phyloP scores from a whole-genome alignment of 35 echinoderm and acorn worm genomes.

The Apostichopus parvimensis region DNA sequence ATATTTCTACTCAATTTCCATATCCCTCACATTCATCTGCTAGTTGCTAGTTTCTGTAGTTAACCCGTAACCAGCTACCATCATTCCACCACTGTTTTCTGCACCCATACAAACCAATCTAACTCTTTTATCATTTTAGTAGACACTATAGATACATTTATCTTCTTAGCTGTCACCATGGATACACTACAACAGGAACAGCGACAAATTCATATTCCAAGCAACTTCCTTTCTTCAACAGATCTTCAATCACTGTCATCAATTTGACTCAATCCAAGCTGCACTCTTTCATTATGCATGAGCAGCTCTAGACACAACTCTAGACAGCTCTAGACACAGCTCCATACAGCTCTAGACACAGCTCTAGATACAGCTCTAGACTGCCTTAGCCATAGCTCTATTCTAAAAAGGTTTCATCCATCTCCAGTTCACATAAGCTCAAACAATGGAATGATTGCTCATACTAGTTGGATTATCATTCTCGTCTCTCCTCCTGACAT shows the following conservation, averaged over 20 bases:
- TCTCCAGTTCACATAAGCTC: not conserved
- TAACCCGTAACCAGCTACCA: too few species aligned
- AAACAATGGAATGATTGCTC: slow-evolving; percentile 56
- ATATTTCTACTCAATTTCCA: too few species aligned
- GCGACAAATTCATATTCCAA: not conserved
- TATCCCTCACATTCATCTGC: too few species aligned
- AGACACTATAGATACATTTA: too few species aligned
- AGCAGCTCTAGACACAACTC: too few species aligned
- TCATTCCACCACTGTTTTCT: too few species aligned
- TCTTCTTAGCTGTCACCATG: not conserved
- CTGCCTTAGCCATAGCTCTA: not conserved
- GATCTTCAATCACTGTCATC: not conserved
- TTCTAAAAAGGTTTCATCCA: not conserved
- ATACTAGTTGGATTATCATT: slow-evolving; percentile 52
- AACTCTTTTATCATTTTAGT: too few species aligned
- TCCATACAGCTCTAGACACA: too few species aligned
- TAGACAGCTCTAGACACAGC: too few species aligned
- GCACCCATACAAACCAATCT: too few species aligned
- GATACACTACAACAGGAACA: not conserved
- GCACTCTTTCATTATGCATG: not conserved
- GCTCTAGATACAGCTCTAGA: too few species aligned
- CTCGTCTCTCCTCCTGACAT: slow-evolving; percentile 40
- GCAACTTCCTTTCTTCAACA: not conserved
- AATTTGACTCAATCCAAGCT: slow-evolving; percentile 2
- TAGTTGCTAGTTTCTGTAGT: too few species aligned